Evolutionary conservation across 2,888 invertebrate genomes (phyloP).

Genomic region (Hoplodrina ambigua): DNA sequence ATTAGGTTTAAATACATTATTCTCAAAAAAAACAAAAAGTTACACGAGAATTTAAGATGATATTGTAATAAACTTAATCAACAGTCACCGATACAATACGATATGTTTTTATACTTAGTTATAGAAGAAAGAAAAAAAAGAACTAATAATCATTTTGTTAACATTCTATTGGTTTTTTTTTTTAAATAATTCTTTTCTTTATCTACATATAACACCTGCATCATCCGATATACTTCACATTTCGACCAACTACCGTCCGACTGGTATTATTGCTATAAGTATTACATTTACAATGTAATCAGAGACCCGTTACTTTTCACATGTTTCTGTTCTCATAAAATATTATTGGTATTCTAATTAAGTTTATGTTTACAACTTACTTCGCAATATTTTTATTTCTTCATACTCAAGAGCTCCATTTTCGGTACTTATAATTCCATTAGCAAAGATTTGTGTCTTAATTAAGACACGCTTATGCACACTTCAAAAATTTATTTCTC

Average conservation of each 20-base stretch:
- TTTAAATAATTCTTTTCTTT: not conserved
- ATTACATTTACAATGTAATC: constrained; percentile 38
- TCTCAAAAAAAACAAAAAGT: no score
- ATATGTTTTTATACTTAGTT: no score
- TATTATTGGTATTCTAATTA: constrained; percentile 61
- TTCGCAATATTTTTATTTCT: constrained; percentile 59
- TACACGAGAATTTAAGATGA: no score
- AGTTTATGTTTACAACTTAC: constrained; percentile 51
- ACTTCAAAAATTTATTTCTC: constrained; percentile 30
- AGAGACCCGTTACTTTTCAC: constrained; percentile 45
- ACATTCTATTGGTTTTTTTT: no score
- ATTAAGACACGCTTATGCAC: constrained; percentile 36
- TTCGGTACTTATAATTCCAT: constrained; percentile 41
- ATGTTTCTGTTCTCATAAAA: constrained; percentile 58
- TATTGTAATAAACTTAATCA: no score
- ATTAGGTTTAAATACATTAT: no score
- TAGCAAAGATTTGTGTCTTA: constrained; percentile 44
- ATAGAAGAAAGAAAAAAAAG: no score
- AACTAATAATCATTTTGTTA: no score
- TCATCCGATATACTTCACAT: constrained; percentile 23
- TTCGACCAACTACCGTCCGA: not conserved
- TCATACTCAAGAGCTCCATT: constrained; percentile 40
- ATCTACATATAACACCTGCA: constrained; percentile 23
- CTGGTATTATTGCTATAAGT: constrained; percentile 8
- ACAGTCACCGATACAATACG: no score